phyloP scores from a whole-genome alignment of 2,113 vertebrate genomes.

The Menura novaehollandiae region DNA sequence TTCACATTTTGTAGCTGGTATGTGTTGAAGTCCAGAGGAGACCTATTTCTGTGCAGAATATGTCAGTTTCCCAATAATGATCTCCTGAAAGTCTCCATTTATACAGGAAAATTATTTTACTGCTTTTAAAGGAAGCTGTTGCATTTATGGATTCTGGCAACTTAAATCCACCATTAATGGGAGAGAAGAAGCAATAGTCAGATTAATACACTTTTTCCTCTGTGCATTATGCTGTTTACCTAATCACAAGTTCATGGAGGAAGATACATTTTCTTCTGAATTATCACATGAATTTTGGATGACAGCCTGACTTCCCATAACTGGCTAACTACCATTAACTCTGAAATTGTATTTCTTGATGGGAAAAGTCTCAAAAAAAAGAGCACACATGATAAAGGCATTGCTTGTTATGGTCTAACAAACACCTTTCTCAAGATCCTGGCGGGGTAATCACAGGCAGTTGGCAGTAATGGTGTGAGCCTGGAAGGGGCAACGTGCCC shows the following conservation, averaged over 20 bases:
- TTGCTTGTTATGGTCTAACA: slow-evolving; percentile 21
- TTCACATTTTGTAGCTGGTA: slow-evolving; percentile 30
- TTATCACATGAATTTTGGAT: slow-evolving; percentile 50
- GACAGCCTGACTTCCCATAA: slow-evolving; percentile 51
- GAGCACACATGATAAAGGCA: background rate
- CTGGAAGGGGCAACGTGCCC: background rate
- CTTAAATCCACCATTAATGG: slow-evolving; percentile 32
- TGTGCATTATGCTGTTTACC: slow-evolving; percentile 23
- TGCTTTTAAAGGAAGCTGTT: slow-evolving; percentile 62
- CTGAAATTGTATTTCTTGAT: slow-evolving; percentile 45
- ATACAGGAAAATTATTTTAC: slow-evolving; percentile 59
- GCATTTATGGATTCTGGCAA: slow-evolving; percentile 60
- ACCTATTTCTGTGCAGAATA: slow-evolving; percentile 54
- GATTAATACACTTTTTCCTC: slow-evolving; percentile 43
- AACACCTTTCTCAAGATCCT: slow-evolving; percentile 43
- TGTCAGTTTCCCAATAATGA: slow-evolving; percentile 57
- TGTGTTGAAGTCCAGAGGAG: slow-evolving; percentile 40
- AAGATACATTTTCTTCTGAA: background rate
- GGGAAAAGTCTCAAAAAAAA: slow-evolving; percentile 42
- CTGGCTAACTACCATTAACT: slow-evolving; percentile 37
- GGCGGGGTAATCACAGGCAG: slow-evolving; percentile 20
- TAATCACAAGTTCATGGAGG: slow-evolving; percentile 28
- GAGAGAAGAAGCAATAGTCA: background rate
- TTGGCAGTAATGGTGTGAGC: background rate
- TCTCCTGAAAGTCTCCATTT: slow-evolving; percentile 56